These are phyloP conservation scores for Aplochiton taeniatus DNA, from an alignment of 2,797 vertebrate species.

Conservation along the genomic window DNA sequence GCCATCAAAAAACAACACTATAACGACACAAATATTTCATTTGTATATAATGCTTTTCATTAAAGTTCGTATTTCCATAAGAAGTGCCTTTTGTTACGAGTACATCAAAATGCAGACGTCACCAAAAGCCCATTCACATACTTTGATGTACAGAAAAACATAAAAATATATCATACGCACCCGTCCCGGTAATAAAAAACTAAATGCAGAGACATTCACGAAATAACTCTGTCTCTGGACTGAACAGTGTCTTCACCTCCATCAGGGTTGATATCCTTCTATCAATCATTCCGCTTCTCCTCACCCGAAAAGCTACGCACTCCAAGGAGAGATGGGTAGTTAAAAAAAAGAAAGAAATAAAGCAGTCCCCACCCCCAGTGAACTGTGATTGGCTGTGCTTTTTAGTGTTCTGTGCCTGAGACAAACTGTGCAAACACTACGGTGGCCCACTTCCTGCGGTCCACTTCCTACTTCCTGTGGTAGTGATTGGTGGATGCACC, in stretches of 20 bases:
- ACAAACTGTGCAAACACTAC: slow-evolving; percentile 75
- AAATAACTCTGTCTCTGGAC: slow-evolving; percentile 23
- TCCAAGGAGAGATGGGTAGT: slow-evolving; percentile 34
- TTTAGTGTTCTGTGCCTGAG: slow-evolving; percentile 70
- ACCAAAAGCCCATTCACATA: slow-evolving; percentile 70
- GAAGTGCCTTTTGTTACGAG: slow-evolving; percentile 65
- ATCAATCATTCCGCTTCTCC: slow-evolving; percentile 26
- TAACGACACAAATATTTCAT: slow-evolving; percentile 65
- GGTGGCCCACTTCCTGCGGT: no score
- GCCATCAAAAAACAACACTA: slow-evolving; percentile 66
- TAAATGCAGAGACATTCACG: slow-evolving; percentile 33
- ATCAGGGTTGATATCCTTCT: no score
- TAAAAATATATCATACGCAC: not conserved
- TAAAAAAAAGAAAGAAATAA: slow-evolving; percentile 16
- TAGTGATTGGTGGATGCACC: not conserved
- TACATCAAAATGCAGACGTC: slow-evolving; percentile 74
- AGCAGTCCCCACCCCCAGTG: no score
- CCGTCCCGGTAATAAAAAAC: slow-evolving; percentile 22
- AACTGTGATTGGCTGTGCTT: slow-evolving; percentile 50
- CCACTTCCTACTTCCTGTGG: not conserved
- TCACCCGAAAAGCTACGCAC: slow-evolving; percentile 58
- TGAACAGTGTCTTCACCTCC: not conserved
- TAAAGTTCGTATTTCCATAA: slow-evolving; percentile 40
- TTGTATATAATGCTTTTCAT: slow-evolving; percentile 56
- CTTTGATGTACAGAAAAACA: slow-evolving; percentile 21